Conservation (phyloP, 2,888 invertebrate species). For the Cylloceria caligata region DNA sequence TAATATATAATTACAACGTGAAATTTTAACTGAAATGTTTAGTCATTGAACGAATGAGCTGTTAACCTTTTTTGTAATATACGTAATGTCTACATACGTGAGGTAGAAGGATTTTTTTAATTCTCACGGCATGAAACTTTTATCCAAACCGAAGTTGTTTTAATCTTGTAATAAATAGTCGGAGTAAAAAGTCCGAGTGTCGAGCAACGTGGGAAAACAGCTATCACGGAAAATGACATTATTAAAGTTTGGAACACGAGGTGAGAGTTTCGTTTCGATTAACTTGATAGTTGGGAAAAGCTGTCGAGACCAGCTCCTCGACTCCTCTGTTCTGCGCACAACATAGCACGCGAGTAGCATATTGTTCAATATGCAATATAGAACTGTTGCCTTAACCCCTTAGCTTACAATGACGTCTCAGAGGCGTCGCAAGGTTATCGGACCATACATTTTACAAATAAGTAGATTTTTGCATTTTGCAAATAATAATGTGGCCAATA, state of each 20-base stretch:
- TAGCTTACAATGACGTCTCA: no score
- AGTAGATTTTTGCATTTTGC: no score
- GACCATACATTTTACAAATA: no score
- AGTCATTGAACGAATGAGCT: not conserved
- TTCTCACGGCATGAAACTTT: conserved; percentile 9
- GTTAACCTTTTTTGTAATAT: not conserved
- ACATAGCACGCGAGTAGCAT: conserved; percentile 26
- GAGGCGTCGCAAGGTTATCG: no score
- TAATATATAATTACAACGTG: not conserved
- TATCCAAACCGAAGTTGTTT: not conserved
- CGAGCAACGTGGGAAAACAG: conserved; percentile 43
- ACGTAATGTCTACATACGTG: not conserved
- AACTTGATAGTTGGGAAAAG: conserved; percentile 54
- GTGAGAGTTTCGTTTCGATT: conserved; percentile 18
- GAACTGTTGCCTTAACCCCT: conserved; percentile 28
- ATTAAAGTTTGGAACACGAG: conserved; percentile 57
- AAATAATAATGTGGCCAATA: no score
- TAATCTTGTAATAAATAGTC: conserved; percentile 22
- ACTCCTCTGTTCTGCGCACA: conserved; percentile 14
- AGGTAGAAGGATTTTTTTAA: not conserved
- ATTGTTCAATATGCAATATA: conserved; percentile 38
- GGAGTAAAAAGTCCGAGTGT: not conserved
- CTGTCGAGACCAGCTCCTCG: conserved; percentile 50
- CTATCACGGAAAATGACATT: conserved; percentile 42
- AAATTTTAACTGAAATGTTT: not conserved